A percentile compares a stretch with the other conserved stretches of the same genome.
phyloP scores from a whole-genome alignment of 2,888 invertebrate genomes.

The Mylabris sibirica region DNA sequence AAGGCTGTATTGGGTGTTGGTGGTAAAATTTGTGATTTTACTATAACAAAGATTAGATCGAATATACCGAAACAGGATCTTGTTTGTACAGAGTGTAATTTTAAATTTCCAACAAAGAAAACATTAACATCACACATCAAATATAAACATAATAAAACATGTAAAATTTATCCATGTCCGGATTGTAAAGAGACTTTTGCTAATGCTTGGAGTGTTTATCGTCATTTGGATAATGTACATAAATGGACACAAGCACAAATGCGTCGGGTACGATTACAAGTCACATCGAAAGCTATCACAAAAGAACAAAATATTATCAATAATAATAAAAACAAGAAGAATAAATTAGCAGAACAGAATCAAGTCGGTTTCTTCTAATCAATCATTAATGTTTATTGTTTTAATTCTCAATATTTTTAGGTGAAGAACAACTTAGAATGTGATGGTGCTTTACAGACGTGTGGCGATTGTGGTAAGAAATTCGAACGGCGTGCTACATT shows the following conservation, averaged over 20 bases:
- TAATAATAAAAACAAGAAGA: conserved; percentile 62
- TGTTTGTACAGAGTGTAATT: conserved; percentile 62
- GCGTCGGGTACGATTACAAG: conserved; percentile 70
- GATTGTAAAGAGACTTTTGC: conserved; percentile 79
- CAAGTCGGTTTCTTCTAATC: conserved; percentile 59
- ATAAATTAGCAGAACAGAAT: conserved; percentile 69
- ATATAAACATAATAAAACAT: conserved; percentile 74
- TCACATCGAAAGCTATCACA: conserved; percentile 71
- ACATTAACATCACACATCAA: conserved; percentile 79
- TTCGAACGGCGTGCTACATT: conserved; percentile 79
- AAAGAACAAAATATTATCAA: conserved; percentile 66
- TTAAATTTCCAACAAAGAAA: conserved; percentile 76
- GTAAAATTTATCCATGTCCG: conserved; percentile 79
- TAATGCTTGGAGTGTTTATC: conserved; percentile 78
- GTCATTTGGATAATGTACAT: conserved; percentile 79
- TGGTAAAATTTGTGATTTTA: conserved; percentile 66
- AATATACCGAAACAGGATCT: conserved; percentile 41
- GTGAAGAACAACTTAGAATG: conserved; percentile 74
- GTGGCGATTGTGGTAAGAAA: conserved; percentile 74
- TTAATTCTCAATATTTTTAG: conserved; percentile 57
- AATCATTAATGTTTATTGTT: conserved; percentile 11
- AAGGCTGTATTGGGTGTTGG: conserved; percentile 71
- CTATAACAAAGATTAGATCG: conserved; percentile 44
- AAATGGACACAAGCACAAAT: conserved; percentile 76
- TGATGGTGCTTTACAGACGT: conserved; percentile 68